A percentile compares a stretch with the other conserved stretches of the same genome.
Evolutionary conservation across 64 coral and sea anemone species (phyloP).

Genomic region (Montipora efflorescens): DNA sequence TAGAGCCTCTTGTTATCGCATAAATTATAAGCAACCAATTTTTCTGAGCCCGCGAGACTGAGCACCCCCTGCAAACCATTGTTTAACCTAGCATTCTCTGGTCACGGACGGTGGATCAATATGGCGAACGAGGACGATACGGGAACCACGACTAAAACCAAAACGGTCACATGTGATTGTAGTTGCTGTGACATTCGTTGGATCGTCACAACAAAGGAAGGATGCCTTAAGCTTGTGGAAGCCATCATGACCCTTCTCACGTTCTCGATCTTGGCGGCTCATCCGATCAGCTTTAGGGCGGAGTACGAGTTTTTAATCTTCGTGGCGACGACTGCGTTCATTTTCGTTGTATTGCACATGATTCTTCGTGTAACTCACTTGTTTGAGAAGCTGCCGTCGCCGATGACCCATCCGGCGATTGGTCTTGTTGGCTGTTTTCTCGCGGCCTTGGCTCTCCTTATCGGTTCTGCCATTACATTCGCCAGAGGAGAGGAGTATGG

Average conservation of each 20-base stretch:
- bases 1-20: too few relatives aligned
- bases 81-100: too few relatives aligned
- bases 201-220: slow-evolving; percentile 79
- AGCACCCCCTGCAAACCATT: too few relatives aligned
- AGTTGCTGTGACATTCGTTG: slow-evolving; percentile 74
- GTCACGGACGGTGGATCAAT: too few relatives aligned
- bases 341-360: slow-evolving; percentile 84
- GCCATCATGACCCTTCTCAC: slow-evolving; percentile 75
- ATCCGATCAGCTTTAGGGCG: slow-evolving; percentile 11
- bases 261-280: slow-evolving; percentile 68
- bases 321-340: slow-evolving; percentile 62
- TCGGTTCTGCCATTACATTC: slow-evolving; percentile 66
- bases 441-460: slow-evolving; percentile 47
- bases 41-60: too few relatives aligned
- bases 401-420: slow-evolving; percentile 60
- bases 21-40: too few relatives aligned
- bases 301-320: slow-evolving; percentile 79
- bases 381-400: slow-evolving; percentile 72
- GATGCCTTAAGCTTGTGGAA: slow-evolving; percentile 84
- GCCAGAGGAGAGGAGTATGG: background rate
- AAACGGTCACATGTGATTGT: background rate
- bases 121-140: background rate
- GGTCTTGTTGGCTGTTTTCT: slow-evolving; percentile 67
- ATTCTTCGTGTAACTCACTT: slow-evolving; percentile 60
- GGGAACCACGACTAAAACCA: background rate